Percentiles rank a stretch among this genome's conserved stretches.
These are phyloP conservation scores for Siderastrea siderea DNA, from an alignment of 92 coral and sea anemone genomes.

Conservation along the genomic window DNA sequence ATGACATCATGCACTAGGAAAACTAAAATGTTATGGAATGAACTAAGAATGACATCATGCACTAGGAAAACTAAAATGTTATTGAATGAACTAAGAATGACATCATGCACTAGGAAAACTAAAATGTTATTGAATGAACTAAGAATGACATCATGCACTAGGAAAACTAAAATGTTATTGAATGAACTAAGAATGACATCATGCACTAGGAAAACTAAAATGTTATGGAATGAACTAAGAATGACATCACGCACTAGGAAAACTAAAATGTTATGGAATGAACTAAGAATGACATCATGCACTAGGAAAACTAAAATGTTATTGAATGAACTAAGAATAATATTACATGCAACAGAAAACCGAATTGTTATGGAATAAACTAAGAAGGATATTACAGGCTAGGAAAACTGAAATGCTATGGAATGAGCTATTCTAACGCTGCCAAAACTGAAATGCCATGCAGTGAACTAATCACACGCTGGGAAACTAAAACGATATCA, in stretches of 20 bases:
- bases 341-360: too few species aligned
- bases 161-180: constrained; percentile 30
- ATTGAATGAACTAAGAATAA: neutral
- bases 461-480: too few species aligned
- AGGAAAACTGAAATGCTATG: too few species aligned
- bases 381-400: neutral
- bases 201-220: too few species aligned
- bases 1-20: constrained; percentile 44
- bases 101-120: constrained; percentile 43
- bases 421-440: too few species aligned
- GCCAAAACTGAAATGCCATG: too few species aligned
- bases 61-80: constrained; percentile 33
- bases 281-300: neutral
- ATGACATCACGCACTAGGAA: too few species aligned
- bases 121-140: constrained; percentile 14
- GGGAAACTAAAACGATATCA: too few species aligned
- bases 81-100: constrained; percentile 28
- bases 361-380: neutral
- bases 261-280: neutral
- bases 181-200: neutral
- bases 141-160: constrained; percentile 42
- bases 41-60: constrained; percentile 39
- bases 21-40: constrained; percentile 22
- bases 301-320: too few species aligned
- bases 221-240: neutral